Evolutionary conservation across 2,888 invertebrate species (phyloP).

Genomic region (Scaptomyza caliginosa): DNA sequence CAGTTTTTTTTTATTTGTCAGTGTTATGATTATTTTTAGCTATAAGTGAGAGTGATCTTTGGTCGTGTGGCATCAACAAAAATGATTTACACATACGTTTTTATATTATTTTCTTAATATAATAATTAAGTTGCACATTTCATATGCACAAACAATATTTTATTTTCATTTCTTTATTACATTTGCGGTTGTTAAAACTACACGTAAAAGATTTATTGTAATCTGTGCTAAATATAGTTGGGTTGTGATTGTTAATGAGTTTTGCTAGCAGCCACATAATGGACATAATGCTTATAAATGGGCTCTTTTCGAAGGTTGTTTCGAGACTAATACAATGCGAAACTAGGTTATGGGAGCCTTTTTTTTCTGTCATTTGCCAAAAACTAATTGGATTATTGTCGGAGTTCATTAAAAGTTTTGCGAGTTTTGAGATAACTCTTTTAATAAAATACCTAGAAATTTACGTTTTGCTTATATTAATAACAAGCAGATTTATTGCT

Average conservation of each 20-base stretch:
- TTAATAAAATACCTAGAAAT: too few species aligned
- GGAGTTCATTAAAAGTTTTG: not conserved
- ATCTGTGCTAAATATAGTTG: slow-evolving; percentile 12
- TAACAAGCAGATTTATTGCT: too few species aligned
- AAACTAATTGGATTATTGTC: slow-evolving; percentile 35
- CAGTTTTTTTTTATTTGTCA: slow-evolving; percentile 24
- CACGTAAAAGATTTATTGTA: slow-evolving; percentile 35
- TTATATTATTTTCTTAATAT: slow-evolving; percentile 12
- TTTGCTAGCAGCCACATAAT: slow-evolving; percentile 5
- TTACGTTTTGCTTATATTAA: too few species aligned
- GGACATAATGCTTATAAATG: slow-evolving; percentile 38
- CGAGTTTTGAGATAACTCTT: too few species aligned
- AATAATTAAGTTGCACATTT: slow-evolving; percentile 66
- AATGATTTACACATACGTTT: slow-evolving; percentile 58
- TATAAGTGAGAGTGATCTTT: slow-evolving; percentile 54
- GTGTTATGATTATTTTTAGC: slow-evolving; percentile 12
- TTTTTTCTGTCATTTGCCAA: slow-evolving; percentile 22
- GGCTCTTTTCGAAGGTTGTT: slow-evolving; percentile 20
- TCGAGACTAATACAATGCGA: slow-evolving; percentile 5
- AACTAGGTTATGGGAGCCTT: slow-evolving; percentile 27
- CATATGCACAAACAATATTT: slow-evolving; percentile 39
- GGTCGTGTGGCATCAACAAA: slow-evolving; percentile 47
- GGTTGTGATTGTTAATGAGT: slow-evolving; percentile 12
- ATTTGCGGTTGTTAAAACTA: slow-evolving; percentile 42
- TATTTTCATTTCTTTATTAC: slow-evolving; percentile 18